Base-by-base conservation (phyloP, 2,113 vertebrate species). In the Equus quagga region DNA sequence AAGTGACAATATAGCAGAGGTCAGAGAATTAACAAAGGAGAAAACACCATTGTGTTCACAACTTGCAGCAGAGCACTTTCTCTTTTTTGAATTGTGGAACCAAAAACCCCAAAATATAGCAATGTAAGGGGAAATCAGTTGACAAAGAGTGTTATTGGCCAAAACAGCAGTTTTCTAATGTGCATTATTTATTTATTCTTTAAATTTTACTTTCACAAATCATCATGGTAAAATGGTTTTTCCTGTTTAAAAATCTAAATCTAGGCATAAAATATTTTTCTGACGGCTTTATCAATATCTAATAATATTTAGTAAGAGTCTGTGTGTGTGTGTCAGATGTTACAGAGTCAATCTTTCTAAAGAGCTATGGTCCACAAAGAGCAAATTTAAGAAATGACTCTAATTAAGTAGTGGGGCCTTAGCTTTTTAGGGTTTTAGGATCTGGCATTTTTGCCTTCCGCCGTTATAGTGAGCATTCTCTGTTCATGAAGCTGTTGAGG, bases 201-300 rank as follows among this genome's bases (percentile, higher is more conserved):
- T 41, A 82, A 80, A 31, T 91, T 87, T 78, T 81, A 24, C 31
- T 67, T 64, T n/a, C 24, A 19, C 78, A 72, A 92, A 90, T 96
- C 24, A 80, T 67, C n/a, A 62, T 70, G 21, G 60, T 18, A 92
- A 75, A 93, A 75, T 24, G 36, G 67, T 89, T 79, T 33, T 41
- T 96, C 90, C 36, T 82, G 5, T 46, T 84, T 14, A 92, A 19
- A 86, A 86, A 60, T 79, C 49, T 58, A 62, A 91, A 70, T 89
- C n/a, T 95, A 67, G 33, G 17, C 6, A 67, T 73, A 73, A 44
- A 67, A 23, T 60, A 87, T 3, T 64, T 91, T 83, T 86, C 58
- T 93, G 54, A 28, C 89, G 24, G 11, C 17, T 94, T 88, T 76
- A 28, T 93, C 54, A 75, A 86, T 62, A 54, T 64, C 72, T 87